Conservation (phyloP, 2,113 vertebrate species). For the Heterotilapia buettikoferi region DNA sequence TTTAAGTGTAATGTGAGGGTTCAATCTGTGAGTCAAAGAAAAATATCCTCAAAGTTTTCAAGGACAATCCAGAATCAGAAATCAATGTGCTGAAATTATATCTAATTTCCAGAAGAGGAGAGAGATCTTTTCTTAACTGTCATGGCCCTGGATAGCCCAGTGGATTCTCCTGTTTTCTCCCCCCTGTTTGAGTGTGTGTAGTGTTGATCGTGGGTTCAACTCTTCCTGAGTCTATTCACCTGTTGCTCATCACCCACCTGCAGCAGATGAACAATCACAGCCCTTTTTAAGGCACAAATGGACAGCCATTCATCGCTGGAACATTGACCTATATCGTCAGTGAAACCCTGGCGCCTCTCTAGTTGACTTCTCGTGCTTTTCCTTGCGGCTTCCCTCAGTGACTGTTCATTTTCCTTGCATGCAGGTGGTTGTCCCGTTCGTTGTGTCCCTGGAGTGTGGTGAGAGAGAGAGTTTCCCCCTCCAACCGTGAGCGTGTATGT, state of each 20-base stretch:
- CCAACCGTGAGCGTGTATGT: accelerated
- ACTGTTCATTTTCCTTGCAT: neutral
- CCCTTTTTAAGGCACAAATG: neutral
- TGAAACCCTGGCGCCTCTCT: neutral
- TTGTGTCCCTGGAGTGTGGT: accelerated
- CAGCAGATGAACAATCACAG: neutral
- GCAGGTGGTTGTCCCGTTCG: neutral
- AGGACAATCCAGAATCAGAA: neutral
- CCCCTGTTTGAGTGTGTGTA: accelerated
- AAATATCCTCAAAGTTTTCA: neutral
- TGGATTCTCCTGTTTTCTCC: neutral
- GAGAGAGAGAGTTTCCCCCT: neutral
- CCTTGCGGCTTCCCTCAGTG: accelerated
- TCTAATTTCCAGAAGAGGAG: neutral
- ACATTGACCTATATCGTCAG: neutral
- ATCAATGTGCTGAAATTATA: neutral
- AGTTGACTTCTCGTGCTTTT: accelerated
- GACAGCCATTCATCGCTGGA: neutral
- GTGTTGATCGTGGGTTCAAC: too few relatives aligned
- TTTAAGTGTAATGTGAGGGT: neutral
- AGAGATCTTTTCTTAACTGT: neutral
- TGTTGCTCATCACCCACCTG: neutral
- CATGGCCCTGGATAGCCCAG: neutral
- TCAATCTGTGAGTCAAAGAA: neutral
- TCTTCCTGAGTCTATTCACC: neutral